phyloP scores from a whole-genome alignment of 1,140 invertebrate species.

The Plectrocnemia conspersa region DNA sequence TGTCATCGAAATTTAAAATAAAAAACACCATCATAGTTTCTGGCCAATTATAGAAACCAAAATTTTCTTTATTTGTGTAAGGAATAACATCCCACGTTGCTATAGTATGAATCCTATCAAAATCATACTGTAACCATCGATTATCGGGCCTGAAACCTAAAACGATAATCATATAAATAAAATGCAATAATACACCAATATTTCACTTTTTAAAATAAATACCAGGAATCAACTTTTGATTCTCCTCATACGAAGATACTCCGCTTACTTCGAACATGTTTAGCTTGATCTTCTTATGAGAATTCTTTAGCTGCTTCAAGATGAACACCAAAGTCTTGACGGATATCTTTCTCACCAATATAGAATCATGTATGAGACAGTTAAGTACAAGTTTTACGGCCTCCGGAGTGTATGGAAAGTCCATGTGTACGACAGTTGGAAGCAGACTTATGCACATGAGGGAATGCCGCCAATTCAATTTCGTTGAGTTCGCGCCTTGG shows the following conservation, averaged over 20 bases:
- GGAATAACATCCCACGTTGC: conserved; percentile 71
- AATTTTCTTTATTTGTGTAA: conserved; percentile 64
- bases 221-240: conserved; percentile 40
- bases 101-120: conserved; percentile 54
- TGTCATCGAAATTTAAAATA: neutral
- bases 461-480: conserved; percentile 78
- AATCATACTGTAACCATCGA: conserved; percentile 68
- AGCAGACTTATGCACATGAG: conserved; percentile 71
- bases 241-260: conserved; percentile 33
- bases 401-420: conserved; percentile 59
- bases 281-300: conserved; percentile 58
- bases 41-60: conserved; percentile 82
- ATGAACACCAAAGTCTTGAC: conserved; percentile 59
- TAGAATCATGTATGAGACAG: conserved; percentile 69
- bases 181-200: conserved; percentile 34
- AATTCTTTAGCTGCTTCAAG: conserved; percentile 72
- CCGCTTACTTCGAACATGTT: conserved; percentile 50
- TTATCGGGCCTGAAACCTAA: conserved; percentile 63
- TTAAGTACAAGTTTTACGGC: conserved; percentile 65
- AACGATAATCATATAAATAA: conserved; percentile 9
- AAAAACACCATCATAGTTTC: conserved; percentile 51
- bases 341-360: conserved; percentile 70
- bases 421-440: conserved; percentile 63
- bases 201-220: neutral
- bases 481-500: conserved; percentile 58